Conservation (phyloP, 2,797 vertebrate genomes). For the Salmo trutta region DNA sequence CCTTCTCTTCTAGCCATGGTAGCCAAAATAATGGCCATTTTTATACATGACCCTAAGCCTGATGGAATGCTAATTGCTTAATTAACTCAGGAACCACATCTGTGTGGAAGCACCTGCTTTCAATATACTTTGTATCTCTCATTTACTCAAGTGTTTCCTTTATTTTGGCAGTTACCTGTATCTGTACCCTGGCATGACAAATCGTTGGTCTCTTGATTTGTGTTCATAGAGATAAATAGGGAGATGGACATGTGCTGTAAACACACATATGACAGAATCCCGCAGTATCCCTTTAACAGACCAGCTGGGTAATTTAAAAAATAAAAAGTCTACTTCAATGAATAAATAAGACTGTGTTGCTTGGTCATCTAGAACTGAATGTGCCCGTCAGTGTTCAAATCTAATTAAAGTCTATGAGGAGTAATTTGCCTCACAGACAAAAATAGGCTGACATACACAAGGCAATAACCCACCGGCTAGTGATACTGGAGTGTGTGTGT, state of each 20-base stretch:
- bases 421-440: slow-evolving; percentile 39
- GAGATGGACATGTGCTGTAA: neutral
- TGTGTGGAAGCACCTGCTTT: neutral
- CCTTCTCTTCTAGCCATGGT: too few relatives aligned
- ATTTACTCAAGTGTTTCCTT: too few relatives aligned
- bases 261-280: neutral
- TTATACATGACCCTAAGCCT: too few relatives aligned
- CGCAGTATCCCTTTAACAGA: neutral
- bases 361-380: slow-evolving; percentile 32
- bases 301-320: neutral
- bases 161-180: neutral
- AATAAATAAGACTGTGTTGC: neutral
- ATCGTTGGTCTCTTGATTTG: neutral
- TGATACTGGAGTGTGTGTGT: neutral
- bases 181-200: neutral
- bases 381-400: slow-evolving; percentile 48
- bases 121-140: neutral
- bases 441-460: slow-evolving; percentile 39
- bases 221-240: neutral
- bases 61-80: too few relatives aligned
- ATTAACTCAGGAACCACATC: too few relatives aligned
- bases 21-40: too few relatives aligned
- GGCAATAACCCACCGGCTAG: slow-evolving; percentile 12
- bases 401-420: slow-evolving; percentile 45
- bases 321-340: neutral